phyloP scores from a whole-genome alignment of 2,797 vertebrate species.

The Falco rusticolus region DNA sequence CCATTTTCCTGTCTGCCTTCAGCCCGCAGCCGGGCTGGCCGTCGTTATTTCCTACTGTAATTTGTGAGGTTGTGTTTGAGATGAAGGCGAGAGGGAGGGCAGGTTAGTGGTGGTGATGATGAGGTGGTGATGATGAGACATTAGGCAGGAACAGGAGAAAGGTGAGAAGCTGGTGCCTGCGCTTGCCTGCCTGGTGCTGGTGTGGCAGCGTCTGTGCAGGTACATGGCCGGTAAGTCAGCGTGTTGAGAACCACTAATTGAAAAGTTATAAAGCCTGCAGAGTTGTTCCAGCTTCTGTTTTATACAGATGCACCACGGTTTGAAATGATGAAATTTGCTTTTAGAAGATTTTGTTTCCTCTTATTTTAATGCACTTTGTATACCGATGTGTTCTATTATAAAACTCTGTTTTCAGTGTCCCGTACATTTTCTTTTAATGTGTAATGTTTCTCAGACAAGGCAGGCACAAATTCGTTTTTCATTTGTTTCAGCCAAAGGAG shows the following conservation, averaged over 20 bases:
- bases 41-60: not conserved
- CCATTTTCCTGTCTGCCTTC: not conserved
- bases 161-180: not conserved
- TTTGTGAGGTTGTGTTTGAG: not conserved
- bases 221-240: rapidly evolving
- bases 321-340: not conserved
- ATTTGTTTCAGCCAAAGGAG: not conserved
- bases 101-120: not conserved
- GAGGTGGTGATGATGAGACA: not conserved
- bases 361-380: not conserved
- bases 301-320: not conserved
- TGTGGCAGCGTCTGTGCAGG: not conserved
- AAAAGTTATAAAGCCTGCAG: not conserved
- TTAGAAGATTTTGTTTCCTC: not conserved
- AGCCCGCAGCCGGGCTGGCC: not conserved
- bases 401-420: not conserved
- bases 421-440: not conserved
- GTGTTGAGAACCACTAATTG: not conserved
- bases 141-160: not conserved
- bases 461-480: not conserved
- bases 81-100: not conserved
- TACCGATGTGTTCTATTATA: not conserved
- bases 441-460: not conserved
- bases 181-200: not conserved
- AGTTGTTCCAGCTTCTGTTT: not conserved